Conservation (phyloP, 2,113 vertebrate genomes). For the Chrysochloris asiatica region DNA sequence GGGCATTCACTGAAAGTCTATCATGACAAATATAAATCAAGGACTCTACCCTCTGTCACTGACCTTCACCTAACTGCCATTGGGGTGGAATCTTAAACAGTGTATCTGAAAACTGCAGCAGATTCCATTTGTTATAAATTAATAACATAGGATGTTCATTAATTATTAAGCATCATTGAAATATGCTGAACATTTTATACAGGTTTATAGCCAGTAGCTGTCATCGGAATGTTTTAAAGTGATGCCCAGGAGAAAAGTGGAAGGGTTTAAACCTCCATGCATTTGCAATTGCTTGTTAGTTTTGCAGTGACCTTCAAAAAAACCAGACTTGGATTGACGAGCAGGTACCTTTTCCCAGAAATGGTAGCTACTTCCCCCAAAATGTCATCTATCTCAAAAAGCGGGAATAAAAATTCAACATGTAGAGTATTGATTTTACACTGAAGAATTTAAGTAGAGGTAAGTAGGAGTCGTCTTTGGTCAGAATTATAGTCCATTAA, state of each 20-base stretch:
- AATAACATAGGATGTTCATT: constrained; percentile 76
- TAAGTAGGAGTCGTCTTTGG: background rate
- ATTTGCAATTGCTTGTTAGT: constrained; percentile 50
- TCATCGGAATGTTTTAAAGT: constrained; percentile 72
- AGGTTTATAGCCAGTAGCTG: constrained; percentile 57
- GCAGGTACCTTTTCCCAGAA: background rate
- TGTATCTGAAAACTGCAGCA: constrained; percentile 49
- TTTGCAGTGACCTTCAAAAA: constrained; percentile 48
- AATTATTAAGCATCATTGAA: constrained; percentile 78
- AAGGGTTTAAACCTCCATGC: constrained; percentile 53
- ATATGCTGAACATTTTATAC: constrained; percentile 67
- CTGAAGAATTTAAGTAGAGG: constrained; percentile 20
- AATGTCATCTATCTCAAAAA: background rate
- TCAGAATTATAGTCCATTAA: background rate
- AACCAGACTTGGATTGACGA: constrained; percentile 11
- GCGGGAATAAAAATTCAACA: background rate
- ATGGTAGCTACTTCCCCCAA: background rate
- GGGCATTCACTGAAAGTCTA: background rate
- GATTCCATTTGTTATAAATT: constrained; percentile 76
- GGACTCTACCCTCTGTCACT: background rate
- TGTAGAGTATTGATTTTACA: constrained; percentile 41
- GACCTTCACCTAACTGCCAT: constrained; percentile 14
- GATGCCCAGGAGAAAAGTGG: constrained; percentile 64
- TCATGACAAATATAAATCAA: constrained; percentile 13
- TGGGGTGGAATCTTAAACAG: constrained; percentile 22